These are phyloP conservation scores for Neocrepidodera transversa DNA, from an alignment of 2,888 invertebrate species.

Conservation along the genomic window DNA sequence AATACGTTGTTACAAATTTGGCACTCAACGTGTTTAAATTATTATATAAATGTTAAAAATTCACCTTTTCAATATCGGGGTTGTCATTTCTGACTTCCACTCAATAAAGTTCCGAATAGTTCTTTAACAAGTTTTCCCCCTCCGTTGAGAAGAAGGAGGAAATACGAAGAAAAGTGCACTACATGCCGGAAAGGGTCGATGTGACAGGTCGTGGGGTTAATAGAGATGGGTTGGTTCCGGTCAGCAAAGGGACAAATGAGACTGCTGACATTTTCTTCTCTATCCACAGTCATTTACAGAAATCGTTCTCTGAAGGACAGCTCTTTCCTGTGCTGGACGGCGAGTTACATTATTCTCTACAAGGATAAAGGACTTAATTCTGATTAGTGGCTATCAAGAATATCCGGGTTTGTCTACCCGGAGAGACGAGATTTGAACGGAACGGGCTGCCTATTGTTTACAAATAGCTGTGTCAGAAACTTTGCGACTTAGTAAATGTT, in stretches of 20 bases:
- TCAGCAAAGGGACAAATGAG: slow-evolving; percentile 51
- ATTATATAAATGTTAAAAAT: no score
- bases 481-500: not conserved
- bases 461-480: not conserved
- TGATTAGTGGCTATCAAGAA: slow-evolving; percentile 31
- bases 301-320: slow-evolving; percentile 25
- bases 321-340: slow-evolving; percentile 26
- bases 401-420: slow-evolving; percentile 24
- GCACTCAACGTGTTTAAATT: no score
- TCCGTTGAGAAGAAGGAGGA: not conserved
- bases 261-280: slow-evolving; percentile 48
- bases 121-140: slow-evolving; percentile 26
- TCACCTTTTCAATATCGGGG: not conserved
- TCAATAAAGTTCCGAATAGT: slow-evolving; percentile 26
- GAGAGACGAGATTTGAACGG: not conserved
- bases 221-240: slow-evolving; percentile 51
- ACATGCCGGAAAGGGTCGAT: slow-evolving; percentile 15
- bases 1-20: no score
- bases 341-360: slow-evolving; percentile 29
- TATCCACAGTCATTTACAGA: slow-evolving; percentile 27
- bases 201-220: slow-evolving; percentile 51
- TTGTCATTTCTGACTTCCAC: slow-evolving; percentile 7
- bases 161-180: slow-evolving; percentile 7
- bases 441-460: slow-evolving; percentile 11
- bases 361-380: slow-evolving; percentile 32